Percentiles rank a stretch among this genome's conserved stretches.
Evolutionary conservation across 2,888 invertebrate genomes (phyloP).

Genomic region (Hirtodrosophila duncani): DNA sequence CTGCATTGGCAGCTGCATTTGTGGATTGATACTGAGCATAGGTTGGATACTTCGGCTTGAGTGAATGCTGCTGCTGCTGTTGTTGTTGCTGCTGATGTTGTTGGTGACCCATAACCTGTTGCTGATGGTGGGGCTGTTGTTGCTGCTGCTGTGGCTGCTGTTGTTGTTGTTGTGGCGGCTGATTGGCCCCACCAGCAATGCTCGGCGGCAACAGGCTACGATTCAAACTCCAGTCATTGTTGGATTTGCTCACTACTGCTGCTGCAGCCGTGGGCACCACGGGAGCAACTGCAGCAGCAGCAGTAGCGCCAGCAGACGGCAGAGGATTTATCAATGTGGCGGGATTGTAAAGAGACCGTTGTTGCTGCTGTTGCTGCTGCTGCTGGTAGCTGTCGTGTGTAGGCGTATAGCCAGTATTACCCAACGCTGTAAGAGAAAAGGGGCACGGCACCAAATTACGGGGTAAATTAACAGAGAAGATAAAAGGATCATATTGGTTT

Average conservation of each 20-base stretch:
- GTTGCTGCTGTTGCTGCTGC: constrained; percentile 48
- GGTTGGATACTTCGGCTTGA: constrained; percentile 68
- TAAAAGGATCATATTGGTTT: no score
- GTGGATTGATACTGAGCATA: constrained; percentile 74
- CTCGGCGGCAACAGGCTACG: constrained; percentile 51
- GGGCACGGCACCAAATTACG: no score
- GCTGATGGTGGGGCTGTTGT: constrained; percentile 35
- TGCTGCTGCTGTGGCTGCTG: constrained; percentile 20
- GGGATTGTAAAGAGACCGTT: constrained; percentile 61
- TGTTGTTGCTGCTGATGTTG: constrained; percentile 31
- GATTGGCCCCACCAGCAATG: constrained; percentile 30
- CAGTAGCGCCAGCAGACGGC: constrained; percentile 18
- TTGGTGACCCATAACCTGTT: constrained; percentile 16
- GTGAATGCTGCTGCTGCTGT: constrained; percentile 38
- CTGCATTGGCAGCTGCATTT: constrained; percentile 57
- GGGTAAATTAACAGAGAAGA: no score
- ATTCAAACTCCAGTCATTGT: constrained; percentile 53
- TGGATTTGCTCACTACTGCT: constrained; percentile 28
- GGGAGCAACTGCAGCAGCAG: constrained; percentile 14
- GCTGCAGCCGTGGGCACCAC: constrained; percentile 16
- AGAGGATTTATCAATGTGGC: constrained; percentile 59
- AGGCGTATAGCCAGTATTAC: constrained; percentile 38
- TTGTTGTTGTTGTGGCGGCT: constrained; percentile 9
- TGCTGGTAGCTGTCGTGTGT: constrained; percentile 48
- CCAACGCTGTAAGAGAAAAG: constrained; percentile 26